Base-by-base conservation (phyloP, 2,888 invertebrate genomes). In the Cantharis flavilabris region DNA sequence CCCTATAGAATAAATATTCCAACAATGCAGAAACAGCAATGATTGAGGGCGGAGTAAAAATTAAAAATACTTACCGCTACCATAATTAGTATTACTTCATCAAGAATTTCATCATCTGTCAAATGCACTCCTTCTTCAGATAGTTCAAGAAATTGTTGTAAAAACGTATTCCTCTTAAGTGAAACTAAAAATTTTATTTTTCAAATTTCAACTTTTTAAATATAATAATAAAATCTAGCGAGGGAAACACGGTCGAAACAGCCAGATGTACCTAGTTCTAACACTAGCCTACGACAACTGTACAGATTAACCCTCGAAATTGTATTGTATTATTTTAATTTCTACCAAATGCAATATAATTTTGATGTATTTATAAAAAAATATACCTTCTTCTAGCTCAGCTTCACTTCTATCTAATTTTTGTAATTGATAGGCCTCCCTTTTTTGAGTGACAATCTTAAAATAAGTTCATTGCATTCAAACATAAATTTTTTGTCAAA, bases 311-410 rank as follows among this genome's bases (percentile, higher is more conserved):
- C n/a, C n/a, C n/a, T n/a, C n/a, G n/a, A n/a, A n/a, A n/a, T n/a
- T n/a, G 20, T 20, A 3, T 2, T 20, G 20, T 20, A 20, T 16
- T 16, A 16, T 16, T 16, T 16, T 16, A 16, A 1, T 16, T 1
- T 16, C 16, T 16, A 16, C 20, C 20, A 20, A 20, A 20, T 20
- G 20, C 20, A 20, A 20, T 2, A 20, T 16, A 16, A 16, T 16
- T 16, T 16, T 16, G 3, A 20, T 9, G 33, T 7, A 16, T 30
- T 33, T 16, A 18, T 2, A 0, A 16, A 16, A 14, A 9, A n/a
- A n/a, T n/a, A 20, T 72, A 73, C 73, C 76, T 71, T 92, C 90
- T 0, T 89, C 87, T 64, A 89, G 87, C 81, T 91, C 90, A 0
- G 90, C 90, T 72, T 76, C 72, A n/a, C 30, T 28, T 33, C 3